Conservation (phyloP, 2,888 invertebrate genomes). For the Lepidocyrtoides sp. region DNA sequence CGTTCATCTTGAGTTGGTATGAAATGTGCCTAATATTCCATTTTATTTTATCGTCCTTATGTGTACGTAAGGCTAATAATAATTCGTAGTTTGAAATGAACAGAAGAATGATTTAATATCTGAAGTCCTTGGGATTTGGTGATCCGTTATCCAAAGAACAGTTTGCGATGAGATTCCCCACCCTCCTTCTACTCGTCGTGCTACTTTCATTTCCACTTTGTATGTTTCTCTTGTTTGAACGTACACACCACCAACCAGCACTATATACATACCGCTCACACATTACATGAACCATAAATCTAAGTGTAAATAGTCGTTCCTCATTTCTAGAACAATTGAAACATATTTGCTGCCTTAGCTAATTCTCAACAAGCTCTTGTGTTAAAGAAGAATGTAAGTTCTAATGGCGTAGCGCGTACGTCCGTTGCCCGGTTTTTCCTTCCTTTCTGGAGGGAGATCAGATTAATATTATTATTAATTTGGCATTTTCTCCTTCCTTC, state of each 20-base stretch:
- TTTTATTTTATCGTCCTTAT: background rate
- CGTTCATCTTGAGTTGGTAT: background rate
- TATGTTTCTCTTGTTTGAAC: background rate
- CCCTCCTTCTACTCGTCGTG: background rate
- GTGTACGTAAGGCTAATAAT: background rate
- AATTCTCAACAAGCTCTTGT: slow-evolving; percentile 48
- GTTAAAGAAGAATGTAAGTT: background rate
- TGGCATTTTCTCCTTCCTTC: slow-evolving; percentile 16
- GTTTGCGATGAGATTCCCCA: slow-evolving; percentile 30
- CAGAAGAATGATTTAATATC: slow-evolving; percentile 65
- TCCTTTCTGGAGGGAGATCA: slow-evolving; percentile 23
- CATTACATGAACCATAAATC: slow-evolving; percentile 61
- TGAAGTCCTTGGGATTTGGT: slow-evolving; percentile 28
- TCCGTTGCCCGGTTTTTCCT: slow-evolving; percentile 10
- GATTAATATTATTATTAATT: slow-evolving; percentile 47
- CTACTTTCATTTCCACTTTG: slow-evolving; percentile 4
- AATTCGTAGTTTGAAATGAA: slow-evolving; percentile 60
- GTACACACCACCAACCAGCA: background rate
- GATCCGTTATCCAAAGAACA: slow-evolving; percentile 5
- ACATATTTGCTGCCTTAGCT: slow-evolving; percentile 64
- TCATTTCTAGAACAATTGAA: slow-evolving; percentile 65
- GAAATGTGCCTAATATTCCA: slow-evolving; percentile 22
- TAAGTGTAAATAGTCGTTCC: slow-evolving; percentile 50
- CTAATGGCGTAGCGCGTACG: background rate
- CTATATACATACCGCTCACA: background rate